Evolutionary conservation across 2,113 vertebrate genomes (phyloP), one percentile per base, ranked within the genome.

Genomic region (Brachirus orientalis): DNA sequence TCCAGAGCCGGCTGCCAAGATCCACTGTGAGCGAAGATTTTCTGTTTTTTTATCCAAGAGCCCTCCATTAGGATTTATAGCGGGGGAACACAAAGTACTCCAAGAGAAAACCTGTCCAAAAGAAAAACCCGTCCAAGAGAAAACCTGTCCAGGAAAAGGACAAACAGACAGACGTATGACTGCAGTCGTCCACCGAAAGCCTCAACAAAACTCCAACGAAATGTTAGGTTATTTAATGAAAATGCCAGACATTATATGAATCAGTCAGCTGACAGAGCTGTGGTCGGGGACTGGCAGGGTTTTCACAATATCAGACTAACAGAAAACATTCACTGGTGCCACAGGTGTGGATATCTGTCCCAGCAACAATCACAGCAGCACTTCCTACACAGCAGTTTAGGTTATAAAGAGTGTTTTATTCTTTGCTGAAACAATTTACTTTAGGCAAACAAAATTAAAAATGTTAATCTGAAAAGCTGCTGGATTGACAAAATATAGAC

Each of bases 1-100:
- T 89, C 82, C 89, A 90, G 40, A 69, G 53, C 55, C 4, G 5
- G 22, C 66, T 86, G 86, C 90, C 90, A 92, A 90, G 45, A 90
- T 84, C 87, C 84, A 89, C 84, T 79, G 74, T 82, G 84, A 88
- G 84, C 82, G 88, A 90, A 88, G 89, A 55, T 13, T 83, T 87
- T 85, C 86, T 86, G 85, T 60, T 77, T 75, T 75, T 75, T 75
- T 53, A 67, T 90, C 89, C 89, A 90, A 86, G 68, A 82, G 72
- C 61, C 71, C 80, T 86, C 80, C 78, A 80, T 80, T 75, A 84
- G 84, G 81, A 90, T 90, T 90, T 87, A 90, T 75, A 79, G 81
- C 73, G 57, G 69, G 69, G 84, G 79, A 84, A 90, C 84, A 84
- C 76, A 86, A 90, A 89, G 88, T 77, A 80, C 85, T 86, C 74